Evolutionary conservation across 2,113 vertebrate genomes (phyloP), one percentile per base, ranked within the genome.

Genomic region (Melospiza melodia): DNA sequence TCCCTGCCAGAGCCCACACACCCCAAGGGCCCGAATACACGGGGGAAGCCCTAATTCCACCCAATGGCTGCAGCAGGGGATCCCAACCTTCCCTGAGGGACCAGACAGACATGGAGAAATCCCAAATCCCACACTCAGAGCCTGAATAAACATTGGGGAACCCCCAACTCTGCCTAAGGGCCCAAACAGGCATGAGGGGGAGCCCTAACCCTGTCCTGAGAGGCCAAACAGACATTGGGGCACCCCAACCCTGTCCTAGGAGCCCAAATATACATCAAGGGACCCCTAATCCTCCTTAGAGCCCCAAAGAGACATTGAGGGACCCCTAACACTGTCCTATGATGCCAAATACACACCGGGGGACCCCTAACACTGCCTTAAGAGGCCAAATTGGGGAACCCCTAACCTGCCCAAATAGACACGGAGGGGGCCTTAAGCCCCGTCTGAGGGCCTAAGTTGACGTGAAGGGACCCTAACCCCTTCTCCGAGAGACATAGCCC

Each of bases 51-150:
- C 52, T 4, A 2, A 35, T 10, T 10, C 9, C 57, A 52, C 4
- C 67, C 20, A 2, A 49, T 0, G 3, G 9, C 54, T 2, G 0
- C 30, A 41, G 25, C 16, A 33, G 13, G 11, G 11, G 3, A 33
- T 7, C 22, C 28, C 23, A 33, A 3, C 9, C 49, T 25, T 11
- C 6, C 41, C 11, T 9, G 7, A 18, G 1, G 6, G 33, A 27
- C 20, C 57, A 35, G 21, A 6, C 1, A 25, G 4, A 25, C 31
- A 22, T 0, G 3, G 25, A 48, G 23, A 23, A 37, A 57, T 1
- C 41, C 49, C 23, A 8, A 57, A 57, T 10, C 16, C 20, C 24
- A 9, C 16, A 2, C 18, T 28, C 33, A 39, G 28, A 46, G 27
- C 33, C 48, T 22, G 21, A 35, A 27, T 2, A 30, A 5, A 6